A percentile compares a stretch with the other conserved stretches of the same genome.
Conservation (phyloP, 1,140 invertebrate genomes). For the Calephelis nemesis region DNA sequence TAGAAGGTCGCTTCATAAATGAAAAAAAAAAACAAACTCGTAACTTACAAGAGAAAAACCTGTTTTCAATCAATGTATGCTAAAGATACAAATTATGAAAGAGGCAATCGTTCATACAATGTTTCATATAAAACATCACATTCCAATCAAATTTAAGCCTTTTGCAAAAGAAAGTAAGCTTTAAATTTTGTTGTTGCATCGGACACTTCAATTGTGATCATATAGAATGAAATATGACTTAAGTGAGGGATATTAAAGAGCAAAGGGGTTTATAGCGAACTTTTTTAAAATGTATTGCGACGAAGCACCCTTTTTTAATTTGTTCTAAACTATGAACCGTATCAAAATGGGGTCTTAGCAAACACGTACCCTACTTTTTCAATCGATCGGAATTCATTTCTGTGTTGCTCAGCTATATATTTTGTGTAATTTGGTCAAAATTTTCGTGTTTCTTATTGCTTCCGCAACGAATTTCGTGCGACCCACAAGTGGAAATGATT, state of each 20-base stretch:
- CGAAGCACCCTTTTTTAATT: slow-evolving; percentile 74
- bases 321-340: slow-evolving; percentile 69
- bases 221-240: slow-evolving; percentile 76
- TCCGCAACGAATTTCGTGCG: slow-evolving; percentile 78
- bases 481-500: slow-evolving; percentile 75
- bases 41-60: slow-evolving; percentile 71
- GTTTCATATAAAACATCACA: slow-evolving; percentile 52
- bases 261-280: slow-evolving; percentile 69
- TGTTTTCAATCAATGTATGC: slow-evolving; percentile 70
- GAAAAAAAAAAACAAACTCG: slow-evolving; percentile 53
- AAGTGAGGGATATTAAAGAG: slow-evolving; percentile 77
- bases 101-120: slow-evolving; percentile 70
- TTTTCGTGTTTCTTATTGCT: slow-evolving; percentile 78
- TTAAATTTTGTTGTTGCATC: slow-evolving; percentile 51
- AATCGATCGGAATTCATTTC: slow-evolving; percentile 42
- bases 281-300: slow-evolving; percentile 67
- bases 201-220: slow-evolving; percentile 72
- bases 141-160: slow-evolving; percentile 54
- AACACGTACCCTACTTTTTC: slow-evolving; percentile 45
- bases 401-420: slow-evolving; percentile 44
- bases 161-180: slow-evolving; percentile 50
- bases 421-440: slow-evolving; percentile 66
- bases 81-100: slow-evolving; percentile 78
- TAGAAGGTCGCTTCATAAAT: slow-evolving; percentile 62
- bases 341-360: slow-evolving; percentile 57